phyloP scores from a whole-genome alignment of 2,113 vertebrate genomes.

The rabbit (Oryctolagus cuniculus) region mOryCun1.1 NC_091443.1:42056001-42056500 shows the following conservation, averaged over 20 bases:
- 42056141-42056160: slow-evolving; percentile 56
- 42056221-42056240: not conserved
- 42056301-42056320: slow-evolving; percentile 19
- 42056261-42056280: not conserved
- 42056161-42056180: slow-evolving; percentile 61
- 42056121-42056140: slow-evolving; percentile 26
- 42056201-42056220: slow-evolving; percentile 42
- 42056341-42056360: not conserved
- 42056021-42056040: slow-evolving; percentile 29
- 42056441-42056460: not conserved
- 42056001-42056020: slow-evolving; percentile 2
- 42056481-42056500: not conserved
- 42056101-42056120: not conserved
- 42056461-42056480: not conserved
- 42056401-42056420: not conserved
- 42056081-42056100: not conserved
- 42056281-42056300: not conserved
- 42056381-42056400: not conserved
- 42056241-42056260: not conserved
- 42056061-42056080: slow-evolving; percentile 51
- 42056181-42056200: slow-evolving; percentile 48
- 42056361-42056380: slow-evolving; percentile 1
- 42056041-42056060: slow-evolving; percentile 55
- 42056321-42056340: not conserved
- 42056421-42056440: not conserved